phyloP scores from a whole-genome alignment of 2,797 vertebrate genomes.

The Knipowitschia caucasica region DNA sequence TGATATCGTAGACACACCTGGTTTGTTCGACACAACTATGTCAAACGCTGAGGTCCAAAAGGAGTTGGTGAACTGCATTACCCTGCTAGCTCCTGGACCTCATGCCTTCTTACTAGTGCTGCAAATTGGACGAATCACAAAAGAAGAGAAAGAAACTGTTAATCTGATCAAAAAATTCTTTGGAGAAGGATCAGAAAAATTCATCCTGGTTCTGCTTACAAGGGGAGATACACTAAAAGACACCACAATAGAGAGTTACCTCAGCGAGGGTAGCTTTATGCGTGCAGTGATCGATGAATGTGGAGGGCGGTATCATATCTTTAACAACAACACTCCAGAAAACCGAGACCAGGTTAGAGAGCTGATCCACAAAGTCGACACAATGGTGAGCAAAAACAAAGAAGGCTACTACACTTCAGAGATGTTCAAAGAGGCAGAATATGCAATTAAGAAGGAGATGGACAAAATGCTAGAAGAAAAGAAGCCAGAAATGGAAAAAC shows the following conservation, averaged over 20 bases:
- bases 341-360: conserved; percentile 14
- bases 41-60: conserved; percentile 18
- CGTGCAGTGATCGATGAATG: conserved; percentile 8
- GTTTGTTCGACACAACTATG: conserved; percentile 35
- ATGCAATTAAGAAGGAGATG: conserved; percentile 29
- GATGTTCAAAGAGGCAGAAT: conserved; percentile 37
- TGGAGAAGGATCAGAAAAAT: conserved; percentile 28
- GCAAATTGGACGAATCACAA: conserved; percentile 31
- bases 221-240: conserved; percentile 31
- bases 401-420: conserved; percentile 21
- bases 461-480: conserved; percentile 27
- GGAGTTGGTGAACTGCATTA: conserved; percentile 43
- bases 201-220: conserved; percentile 40
- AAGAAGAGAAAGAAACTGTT: conserved; percentile 29
- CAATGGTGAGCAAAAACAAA: conserved; percentile 22
- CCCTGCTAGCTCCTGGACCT: conserved; percentile 43
- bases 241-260: conserved; percentile 12
- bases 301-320: conserved; percentile 33
- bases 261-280: neutral
- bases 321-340: conserved; percentile 14
- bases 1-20: conserved; percentile 40
- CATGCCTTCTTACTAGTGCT: conserved; percentile 47
- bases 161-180: conserved; percentile 28
- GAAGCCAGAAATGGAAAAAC: conserved; percentile 15
- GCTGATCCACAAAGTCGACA: conserved; percentile 16